Conservation (phyloP, 2,797 vertebrate genomes). For the Acanthurus leucopareius region DNA sequence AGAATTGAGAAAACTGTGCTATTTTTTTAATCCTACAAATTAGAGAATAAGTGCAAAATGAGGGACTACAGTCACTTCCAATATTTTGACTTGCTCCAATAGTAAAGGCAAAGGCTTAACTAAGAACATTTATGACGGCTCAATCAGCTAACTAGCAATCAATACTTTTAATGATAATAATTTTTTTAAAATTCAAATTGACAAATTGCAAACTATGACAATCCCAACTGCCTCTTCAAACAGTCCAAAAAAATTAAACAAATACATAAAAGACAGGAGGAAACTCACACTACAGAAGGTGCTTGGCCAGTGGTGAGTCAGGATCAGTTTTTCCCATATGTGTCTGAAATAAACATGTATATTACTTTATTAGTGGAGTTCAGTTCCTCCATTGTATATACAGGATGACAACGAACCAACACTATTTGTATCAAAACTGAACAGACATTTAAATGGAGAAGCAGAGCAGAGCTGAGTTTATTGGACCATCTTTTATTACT, state of each 20-base stretch:
- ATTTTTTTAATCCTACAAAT: neutral
- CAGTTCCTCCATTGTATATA: neutral
- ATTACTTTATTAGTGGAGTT: neutral
- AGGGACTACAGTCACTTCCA: neutral
- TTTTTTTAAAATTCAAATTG: neutral
- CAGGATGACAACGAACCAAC: neutral
- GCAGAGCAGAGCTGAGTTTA: neutral
- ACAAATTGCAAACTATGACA: neutral
- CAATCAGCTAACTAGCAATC: neutral
- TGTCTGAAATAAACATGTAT: conserved; percentile 68
- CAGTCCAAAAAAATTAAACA: neutral
- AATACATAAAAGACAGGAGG: neutral
- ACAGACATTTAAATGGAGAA: neutral
- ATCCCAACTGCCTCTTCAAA: neutral
- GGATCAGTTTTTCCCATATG: conserved; percentile 84
- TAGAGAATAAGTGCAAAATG: neutral
- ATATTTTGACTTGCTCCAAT: neutral
- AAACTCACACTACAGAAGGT: conserved; percentile 85
- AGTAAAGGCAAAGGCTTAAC: neutral
- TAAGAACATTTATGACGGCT: neutral
- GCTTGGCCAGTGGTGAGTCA: conserved; percentile 88
- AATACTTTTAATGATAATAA: neutral
- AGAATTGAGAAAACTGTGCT: neutral
- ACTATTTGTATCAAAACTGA: neutral
- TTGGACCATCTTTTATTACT: neutral